phyloP scores from a whole-genome alignment of 2,888 invertebrate genomes.

The Eurytoma adleriae region DNA sequence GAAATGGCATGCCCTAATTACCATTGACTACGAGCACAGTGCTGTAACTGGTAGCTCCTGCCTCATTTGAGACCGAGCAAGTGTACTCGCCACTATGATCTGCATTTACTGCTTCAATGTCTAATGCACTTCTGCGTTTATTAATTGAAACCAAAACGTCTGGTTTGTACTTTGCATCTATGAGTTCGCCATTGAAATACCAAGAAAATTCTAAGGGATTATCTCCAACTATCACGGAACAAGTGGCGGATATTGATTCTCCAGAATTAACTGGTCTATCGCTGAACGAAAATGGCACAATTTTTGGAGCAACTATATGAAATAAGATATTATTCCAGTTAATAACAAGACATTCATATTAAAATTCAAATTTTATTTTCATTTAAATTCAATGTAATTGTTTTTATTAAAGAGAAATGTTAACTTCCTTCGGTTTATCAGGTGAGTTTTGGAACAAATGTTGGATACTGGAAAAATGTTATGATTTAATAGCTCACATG shows the following conservation, averaged over 20 bases:
- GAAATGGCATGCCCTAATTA: slow-evolving; percentile 27
- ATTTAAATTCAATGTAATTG: too few species aligned
- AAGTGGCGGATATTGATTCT: slow-evolving; percentile 83
- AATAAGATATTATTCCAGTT: too few species aligned
- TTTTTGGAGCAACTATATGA: slow-evolving; percentile 5
- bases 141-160: slow-evolving; percentile 76
- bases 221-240: slow-evolving; percentile 85
- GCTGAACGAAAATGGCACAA: slow-evolving; percentile 82
- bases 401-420: too few species aligned
- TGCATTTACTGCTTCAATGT: slow-evolving; percentile 83
- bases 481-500: too few species aligned
- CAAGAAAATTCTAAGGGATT: slow-evolving; percentile 85
- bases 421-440: too few species aligned
- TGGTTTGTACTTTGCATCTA: slow-evolving; percentile 69
- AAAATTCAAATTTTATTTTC: too few species aligned
- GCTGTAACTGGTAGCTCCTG: slow-evolving; percentile 83
- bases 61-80: slow-evolving; percentile 85
- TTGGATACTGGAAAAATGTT: too few species aligned
- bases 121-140: slow-evolving; percentile 80
- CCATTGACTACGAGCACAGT: slow-evolving; percentile 77
- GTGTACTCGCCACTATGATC: slow-evolving; percentile 86
- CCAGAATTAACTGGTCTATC: slow-evolving; percentile 83
- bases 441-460: too few species aligned
- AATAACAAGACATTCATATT: slow-evolving; percentile 50
- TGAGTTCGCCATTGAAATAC: slow-evolving; percentile 83